Base-by-base conservation (phyloP, 1,140 invertebrate species). In the Neotoxoptera formosana region DNA sequence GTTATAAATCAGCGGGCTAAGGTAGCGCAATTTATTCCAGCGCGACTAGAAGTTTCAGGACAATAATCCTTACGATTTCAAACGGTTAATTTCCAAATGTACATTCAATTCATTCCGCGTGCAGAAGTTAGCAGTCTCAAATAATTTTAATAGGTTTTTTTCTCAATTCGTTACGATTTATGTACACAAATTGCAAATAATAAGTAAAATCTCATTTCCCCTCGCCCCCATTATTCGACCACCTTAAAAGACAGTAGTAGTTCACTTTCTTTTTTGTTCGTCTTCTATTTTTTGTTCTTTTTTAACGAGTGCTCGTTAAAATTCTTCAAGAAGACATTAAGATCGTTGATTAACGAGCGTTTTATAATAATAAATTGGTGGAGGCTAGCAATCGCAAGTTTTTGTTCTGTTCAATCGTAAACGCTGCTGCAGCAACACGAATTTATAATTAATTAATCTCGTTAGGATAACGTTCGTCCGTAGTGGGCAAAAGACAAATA, bases 361-460 rank as follows among this genome's bases (percentile, higher is more conserved):
- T 84, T 93, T 93, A 84, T 93, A 84, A 93, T 92, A 92, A 92
- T 92, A 93, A 93, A 93, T 93, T 84, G 91, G 91, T 11, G 34
- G 48, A 45, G 91, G n/a, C 47, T 81, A 83, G 56, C 81, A 93
- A 83, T 51, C n/a, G 47, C n/a, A 83, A 92, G 81, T 93, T 93
- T 93, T 86, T 93, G n/a, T 91, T 81, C 41, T 67, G 90, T 91
- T 91, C 90, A 91, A 83, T 83, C 67, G 90, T 21, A 91, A 91
- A 91, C 6, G 47, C 30, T 6, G 47, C 30, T 23, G 47, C 30
- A 83, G n/a, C 47, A 84, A 93, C 76, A 93, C 34, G 67, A 93
- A 93, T 84, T 93, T n/a, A 84, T 93, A 93, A 93, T 93, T 84
- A 93, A 93, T 93, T 93, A 93, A 93, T 93, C 81, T 93, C 81